Evolutionary conservation across 1,140 invertebrate genomes (phyloP).

Genomic region (Solen grandis): DNA sequence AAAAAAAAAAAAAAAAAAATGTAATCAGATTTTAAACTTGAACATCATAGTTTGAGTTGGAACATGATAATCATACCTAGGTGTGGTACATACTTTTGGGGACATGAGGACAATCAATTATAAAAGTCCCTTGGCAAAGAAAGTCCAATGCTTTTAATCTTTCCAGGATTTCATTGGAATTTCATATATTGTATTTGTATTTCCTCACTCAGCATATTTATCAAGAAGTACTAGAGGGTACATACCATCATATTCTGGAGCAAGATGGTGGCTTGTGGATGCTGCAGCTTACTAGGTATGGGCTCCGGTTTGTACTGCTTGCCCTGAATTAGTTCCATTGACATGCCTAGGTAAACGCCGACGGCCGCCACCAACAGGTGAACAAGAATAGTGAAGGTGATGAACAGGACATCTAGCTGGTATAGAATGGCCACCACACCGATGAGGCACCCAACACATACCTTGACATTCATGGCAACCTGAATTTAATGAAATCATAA

Average conservation of each 20-base stretch:
- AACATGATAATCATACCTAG: no score
- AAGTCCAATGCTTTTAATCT: no score
- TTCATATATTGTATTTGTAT: no score
- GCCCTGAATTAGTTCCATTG: constrained; percentile 65
- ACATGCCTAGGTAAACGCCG: constrained; percentile 59
- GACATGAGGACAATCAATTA: no score
- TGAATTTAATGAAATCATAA: background rate
- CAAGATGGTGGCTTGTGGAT: constrained; percentile 41
- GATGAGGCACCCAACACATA: constrained; percentile 26
- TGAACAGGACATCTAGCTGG: constrained; percentile 49
- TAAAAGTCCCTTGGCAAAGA: no score
- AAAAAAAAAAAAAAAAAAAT: no score
- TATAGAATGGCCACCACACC: constrained; percentile 33
- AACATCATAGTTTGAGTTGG: no score
- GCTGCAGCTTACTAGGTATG: constrained; percentile 42
- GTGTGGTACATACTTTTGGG: no score
- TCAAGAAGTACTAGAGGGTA: no score
- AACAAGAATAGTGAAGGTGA: constrained; percentile 38
- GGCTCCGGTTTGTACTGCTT: constrained; percentile 64
- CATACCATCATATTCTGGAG: constrained; percentile 67
- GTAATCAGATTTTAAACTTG: no score
- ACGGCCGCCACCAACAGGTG: constrained; percentile 48
- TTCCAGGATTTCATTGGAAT: no score
- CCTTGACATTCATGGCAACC: constrained; percentile 16
- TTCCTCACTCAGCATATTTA: no score